phyloP scores from a whole-genome alignment of 1,140 invertebrate species.

The Listronotus oregonensis region DNA sequence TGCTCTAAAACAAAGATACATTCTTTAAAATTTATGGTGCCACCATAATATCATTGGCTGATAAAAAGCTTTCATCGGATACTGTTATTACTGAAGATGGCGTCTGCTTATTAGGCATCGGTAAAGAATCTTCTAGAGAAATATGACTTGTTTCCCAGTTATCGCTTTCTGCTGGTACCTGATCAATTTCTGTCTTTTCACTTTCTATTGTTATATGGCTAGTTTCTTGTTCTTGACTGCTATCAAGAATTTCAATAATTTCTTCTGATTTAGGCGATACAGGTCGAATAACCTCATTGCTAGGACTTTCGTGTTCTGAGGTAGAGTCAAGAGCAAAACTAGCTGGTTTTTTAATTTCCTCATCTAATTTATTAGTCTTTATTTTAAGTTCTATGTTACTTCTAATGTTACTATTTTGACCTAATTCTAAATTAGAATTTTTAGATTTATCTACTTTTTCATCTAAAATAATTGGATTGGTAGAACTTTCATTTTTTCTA shows the following conservation, averaged over 20 bases:
- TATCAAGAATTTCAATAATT: neutral
- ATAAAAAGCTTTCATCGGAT: constrained; percentile 6
- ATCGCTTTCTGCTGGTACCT: neutral
- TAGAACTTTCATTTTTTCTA: neutral
- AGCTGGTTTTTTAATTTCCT: neutral
- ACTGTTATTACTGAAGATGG: neutral
- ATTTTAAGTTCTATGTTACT: too few relatives aligned
- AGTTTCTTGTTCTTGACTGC: neutral
- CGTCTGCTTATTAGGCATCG: neutral
- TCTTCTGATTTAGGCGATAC: neutral
- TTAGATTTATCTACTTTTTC: constrained; percentile 7
- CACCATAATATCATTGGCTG: neutral
- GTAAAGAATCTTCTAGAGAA: neutral
- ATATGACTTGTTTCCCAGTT: neutral
- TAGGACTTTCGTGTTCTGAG: too few relatives aligned
- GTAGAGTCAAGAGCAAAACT: neutral
- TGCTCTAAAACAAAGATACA: too few relatives aligned
- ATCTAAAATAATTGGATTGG: neutral
- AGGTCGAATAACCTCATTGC: too few relatives aligned
- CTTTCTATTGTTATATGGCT: neutral
- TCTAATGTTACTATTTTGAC: too few relatives aligned
- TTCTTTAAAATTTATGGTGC: too few relatives aligned
- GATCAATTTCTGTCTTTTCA: neutral
- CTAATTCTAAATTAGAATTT: neutral
- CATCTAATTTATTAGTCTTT: neutral